phyloP scores from a whole-genome alignment of 1,140 invertebrate genomes.

The Coelopa frigida region DNA sequence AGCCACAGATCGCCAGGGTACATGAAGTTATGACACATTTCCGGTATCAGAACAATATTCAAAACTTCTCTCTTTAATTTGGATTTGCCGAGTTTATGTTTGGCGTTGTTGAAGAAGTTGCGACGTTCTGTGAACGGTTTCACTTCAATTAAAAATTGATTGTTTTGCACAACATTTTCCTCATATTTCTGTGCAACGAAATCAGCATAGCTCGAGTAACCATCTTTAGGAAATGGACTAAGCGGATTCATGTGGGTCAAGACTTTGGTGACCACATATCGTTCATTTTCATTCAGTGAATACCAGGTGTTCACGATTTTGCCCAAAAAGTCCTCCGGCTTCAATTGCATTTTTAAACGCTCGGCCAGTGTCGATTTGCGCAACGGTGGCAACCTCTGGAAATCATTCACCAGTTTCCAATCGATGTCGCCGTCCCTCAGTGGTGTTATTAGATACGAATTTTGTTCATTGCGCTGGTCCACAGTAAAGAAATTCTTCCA shows the following conservation, averaged over 20 bases:
- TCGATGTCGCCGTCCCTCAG: conserved; percentile 48
- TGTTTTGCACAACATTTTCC: conserved; percentile 57
- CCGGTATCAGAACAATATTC: conserved; percentile 66
- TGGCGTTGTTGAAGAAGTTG: conserved; percentile 51
- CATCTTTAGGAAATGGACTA: conserved; percentile 72
- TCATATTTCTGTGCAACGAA: conserved; percentile 81
- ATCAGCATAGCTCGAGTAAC: conserved; percentile 63
- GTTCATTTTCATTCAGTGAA: conserved; percentile 53
- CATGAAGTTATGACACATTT: conserved; percentile 77
- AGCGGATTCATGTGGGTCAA: conserved; percentile 67
- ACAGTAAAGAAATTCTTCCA: conserved; percentile 73
- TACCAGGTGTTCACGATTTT: conserved; percentile 84
- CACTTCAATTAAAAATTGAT: conserved; percentile 84
- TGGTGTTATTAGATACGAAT: conserved; percentile 74
- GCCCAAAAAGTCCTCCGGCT: conserved; percentile 54
- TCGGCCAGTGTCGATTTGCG: conserved; percentile 44
- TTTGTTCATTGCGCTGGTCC: conserved; percentile 53
- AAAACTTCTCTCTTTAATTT: conserved; percentile 4
- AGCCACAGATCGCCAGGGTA: conserved; percentile 86
- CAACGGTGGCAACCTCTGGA: conserved; percentile 25
- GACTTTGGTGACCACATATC: conserved; percentile 82
- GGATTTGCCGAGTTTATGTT: conserved; percentile 8
- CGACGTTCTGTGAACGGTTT: conserved; percentile 70
- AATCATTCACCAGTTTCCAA: conserved; percentile 53
- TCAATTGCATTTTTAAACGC: conserved; percentile 45